Base-by-base conservation (phyloP, 2,888 invertebrate species). In the Vesta saturnalis region DNA sequence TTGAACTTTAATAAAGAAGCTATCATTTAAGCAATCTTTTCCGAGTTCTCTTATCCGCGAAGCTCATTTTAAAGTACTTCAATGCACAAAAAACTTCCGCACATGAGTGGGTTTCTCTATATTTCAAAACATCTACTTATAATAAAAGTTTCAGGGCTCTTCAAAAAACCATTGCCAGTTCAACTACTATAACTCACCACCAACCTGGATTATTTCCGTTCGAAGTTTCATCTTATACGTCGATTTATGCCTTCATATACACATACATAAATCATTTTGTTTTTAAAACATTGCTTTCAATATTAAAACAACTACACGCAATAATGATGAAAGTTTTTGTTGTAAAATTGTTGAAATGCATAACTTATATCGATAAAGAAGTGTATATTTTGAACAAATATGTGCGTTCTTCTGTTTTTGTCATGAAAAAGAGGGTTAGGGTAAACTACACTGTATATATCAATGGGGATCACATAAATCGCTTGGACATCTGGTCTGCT, bases 91-190 rank as follows among this genome's bases (percentile, higher is more conserved):
- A 76, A 75, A 74, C 75, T 76, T 77, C 77, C 75, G 72, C 67
- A 69, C 70, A 74, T 77, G 74, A 77, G 77, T 76, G 75, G 76
- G 71, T 70, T 73, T 74, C 72, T 71, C 74, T 70, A 74, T 76
- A 76, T 76, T 74, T 76, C 73, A 74, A 71, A 67, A 71, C 73
- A 76, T 76, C 74, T 76, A 75, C 75, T 77, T 77, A 76, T 77
- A 76, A 78, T 78, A 77, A 77, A 78, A 78, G 73, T 79, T 78
- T 76, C 74, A 73, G 69, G 73, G 74, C 72, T 76, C 71, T 73
- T 74, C 74, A 73, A 76, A 74, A 49, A 76, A 77, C 75, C 75
- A 77, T 77, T 73, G 72, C 73, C 67, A 73, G 64, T 66, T 66
- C 67, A 76, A 74, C 75, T 76, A 64, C 73, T 75, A 78, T 78